Evolutionary conservation across 2,888 invertebrate species (phyloP).

Genomic region (Ochropleura plecta): DNA sequence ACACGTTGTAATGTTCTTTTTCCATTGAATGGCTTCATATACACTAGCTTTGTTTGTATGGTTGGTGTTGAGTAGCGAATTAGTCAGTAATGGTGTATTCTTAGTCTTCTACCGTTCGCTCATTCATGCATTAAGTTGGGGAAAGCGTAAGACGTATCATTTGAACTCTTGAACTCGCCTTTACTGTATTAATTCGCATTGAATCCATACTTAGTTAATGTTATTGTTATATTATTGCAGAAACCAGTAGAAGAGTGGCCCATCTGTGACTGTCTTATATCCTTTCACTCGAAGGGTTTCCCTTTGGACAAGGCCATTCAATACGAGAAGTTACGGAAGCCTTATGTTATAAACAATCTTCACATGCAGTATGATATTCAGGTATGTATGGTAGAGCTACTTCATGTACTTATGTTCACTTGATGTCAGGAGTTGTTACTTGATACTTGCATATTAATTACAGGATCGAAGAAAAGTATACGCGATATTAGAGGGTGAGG

Average conservation of each 20-base stretch:
- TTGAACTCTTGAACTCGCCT: conserved; percentile 41
- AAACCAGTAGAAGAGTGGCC: conserved; percentile 99
- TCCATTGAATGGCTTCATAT: conserved; percentile 76
- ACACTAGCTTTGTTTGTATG: conserved; percentile 73
- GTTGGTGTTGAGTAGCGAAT: conserved; percentile 73
- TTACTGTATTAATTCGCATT: conserved; percentile 46
- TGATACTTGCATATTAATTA: conserved; percentile 61
- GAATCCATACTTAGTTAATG: conserved; percentile 10
- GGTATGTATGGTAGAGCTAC: conserved; percentile 84
- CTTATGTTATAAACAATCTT: conserved; percentile 99
- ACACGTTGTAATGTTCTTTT: conserved; percentile 63
- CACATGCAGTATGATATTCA: conserved; percentile 99
- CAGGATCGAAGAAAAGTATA: conserved; percentile 98
- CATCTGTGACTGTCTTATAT: conserved; percentile 98
- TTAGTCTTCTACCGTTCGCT: conserved; percentile 45
- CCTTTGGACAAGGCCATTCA: conserved; percentile 99
- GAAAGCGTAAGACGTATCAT: conserved; percentile 46
- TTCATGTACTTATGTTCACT: conserved; percentile 20
- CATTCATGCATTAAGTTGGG: conserved; percentile 51
- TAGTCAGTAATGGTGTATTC: conserved; percentile 62
- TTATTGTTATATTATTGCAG: conserved; percentile 82
- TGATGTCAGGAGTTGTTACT: conserved; percentile 39
- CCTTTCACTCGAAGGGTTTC: conserved; percentile 99
- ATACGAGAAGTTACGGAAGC: conserved; percentile 97
- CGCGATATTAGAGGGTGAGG: conserved; percentile 97